phyloP scores from a whole-genome alignment of 2,888 invertebrate genomes.

The Stenoptilia bipunctidactyla region DNA sequence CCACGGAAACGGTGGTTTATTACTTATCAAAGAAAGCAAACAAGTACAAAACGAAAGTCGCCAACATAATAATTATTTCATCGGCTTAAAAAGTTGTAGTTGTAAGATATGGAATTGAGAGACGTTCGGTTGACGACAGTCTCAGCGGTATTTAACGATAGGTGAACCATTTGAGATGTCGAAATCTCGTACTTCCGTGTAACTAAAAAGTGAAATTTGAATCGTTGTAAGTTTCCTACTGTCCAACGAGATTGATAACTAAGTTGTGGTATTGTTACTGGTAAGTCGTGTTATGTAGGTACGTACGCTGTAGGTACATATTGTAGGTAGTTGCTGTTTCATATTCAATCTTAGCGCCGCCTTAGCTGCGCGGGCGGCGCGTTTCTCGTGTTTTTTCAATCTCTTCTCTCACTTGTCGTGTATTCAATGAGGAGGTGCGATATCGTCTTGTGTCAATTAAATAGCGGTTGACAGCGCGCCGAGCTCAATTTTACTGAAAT shows the following conservation, averaged over 20 bases:
- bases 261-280: constrained; percentile 39
- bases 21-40: constrained; percentile 35
- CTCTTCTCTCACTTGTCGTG: constrained; percentile 48
- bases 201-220: constrained; percentile 14
- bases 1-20: constrained; percentile 18
- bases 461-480: constrained; percentile 20
- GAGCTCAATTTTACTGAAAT: constrained; percentile 63
- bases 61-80: constrained; percentile 43
- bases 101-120: constrained; percentile 59
- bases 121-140: constrained; percentile 12
- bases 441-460: constrained; percentile 66
- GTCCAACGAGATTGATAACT: constrained; percentile 38
- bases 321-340: constrained; percentile 53
- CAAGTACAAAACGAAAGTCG: constrained; percentile 54
- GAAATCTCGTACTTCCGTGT: constrained; percentile 34
- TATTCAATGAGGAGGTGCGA: constrained; percentile 50
- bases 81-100: constrained; percentile 56
- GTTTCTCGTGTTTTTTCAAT: constrained; percentile 47
- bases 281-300: constrained; percentile 59
- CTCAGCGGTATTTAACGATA: constrained; percentile 7
- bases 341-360: constrained; percentile 60
- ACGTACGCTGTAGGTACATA: constrained; percentile 48
- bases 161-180: constrained; percentile 16
- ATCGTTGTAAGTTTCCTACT: constrained; percentile 27
- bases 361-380: constrained; percentile 42